Evolutionary conservation across 2,797 vertebrate species (phyloP).

Genomic region (Loriculus beryllinus): DNA sequence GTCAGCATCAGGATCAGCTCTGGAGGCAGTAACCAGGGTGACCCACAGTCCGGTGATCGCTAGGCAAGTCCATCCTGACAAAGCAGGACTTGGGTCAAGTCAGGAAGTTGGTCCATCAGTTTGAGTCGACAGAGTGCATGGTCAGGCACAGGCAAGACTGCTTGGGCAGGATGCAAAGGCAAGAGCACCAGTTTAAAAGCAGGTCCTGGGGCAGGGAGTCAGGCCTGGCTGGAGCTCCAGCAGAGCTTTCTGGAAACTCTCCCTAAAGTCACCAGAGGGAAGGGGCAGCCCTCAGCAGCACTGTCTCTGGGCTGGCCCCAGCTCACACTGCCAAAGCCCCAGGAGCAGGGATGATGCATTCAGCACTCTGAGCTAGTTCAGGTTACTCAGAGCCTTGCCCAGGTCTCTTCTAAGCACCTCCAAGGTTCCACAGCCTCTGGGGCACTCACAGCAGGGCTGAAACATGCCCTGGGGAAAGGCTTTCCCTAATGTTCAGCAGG

Average conservation of each 20-base stretch:
- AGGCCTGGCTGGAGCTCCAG: not conserved
- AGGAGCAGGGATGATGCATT: not conserved
- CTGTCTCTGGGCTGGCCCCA: not conserved
- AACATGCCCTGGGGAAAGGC: not conserved
- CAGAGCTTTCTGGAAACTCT: not conserved
- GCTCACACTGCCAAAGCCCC: not conserved
- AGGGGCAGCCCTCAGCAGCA: not conserved
- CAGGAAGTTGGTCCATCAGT: not conserved
- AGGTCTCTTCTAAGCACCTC: not conserved
- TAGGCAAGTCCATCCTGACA: not conserved
- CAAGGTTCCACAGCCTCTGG: not conserved
- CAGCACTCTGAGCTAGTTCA: not conserved
- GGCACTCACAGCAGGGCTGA: not conserved
- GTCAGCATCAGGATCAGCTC: not conserved
- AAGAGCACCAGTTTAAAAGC: not conserved
- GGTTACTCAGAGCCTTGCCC: not conserved
- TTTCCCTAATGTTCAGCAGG: not conserved
- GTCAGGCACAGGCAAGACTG: not conserved
- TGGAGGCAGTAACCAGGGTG: not conserved
- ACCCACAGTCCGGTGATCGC: not conserved
- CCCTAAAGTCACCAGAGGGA: not conserved
- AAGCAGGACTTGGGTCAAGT: not conserved
- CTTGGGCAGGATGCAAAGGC: not conserved
- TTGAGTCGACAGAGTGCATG: not conserved
- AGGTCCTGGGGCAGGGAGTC: not conserved